These are phyloP conservation scores for Bemisia tabaci DNA, from an alignment of 1,140 invertebrate species.

Conservation along the genomic window DNA sequence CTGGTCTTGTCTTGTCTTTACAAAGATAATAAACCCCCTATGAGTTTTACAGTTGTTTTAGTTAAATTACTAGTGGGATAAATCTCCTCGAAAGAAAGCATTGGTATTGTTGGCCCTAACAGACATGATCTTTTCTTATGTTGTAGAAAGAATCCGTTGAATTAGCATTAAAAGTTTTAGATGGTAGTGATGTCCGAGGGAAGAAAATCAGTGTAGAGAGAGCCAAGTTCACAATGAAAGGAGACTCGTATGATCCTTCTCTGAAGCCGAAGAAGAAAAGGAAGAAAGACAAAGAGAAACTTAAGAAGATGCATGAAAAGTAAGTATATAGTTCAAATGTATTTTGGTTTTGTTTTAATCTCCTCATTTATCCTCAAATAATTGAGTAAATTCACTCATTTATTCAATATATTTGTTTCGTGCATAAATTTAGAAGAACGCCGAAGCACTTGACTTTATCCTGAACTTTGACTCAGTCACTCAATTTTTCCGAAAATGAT, in stretches of 20 bases:
- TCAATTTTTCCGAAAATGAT: no score
- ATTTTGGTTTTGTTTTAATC: slow-evolving; percentile 6
- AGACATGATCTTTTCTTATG: slow-evolving; percentile 15
- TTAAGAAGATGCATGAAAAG: slow-evolving; percentile 90
- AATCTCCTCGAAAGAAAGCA: no score
- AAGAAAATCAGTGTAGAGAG: slow-evolving; percentile 75
- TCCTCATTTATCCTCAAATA: slow-evolving; percentile 4
- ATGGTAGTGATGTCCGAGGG: slow-evolving; percentile 69
- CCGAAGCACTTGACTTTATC: background rate
- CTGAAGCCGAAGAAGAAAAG: slow-evolving; percentile 87
- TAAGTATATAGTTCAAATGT: slow-evolving; percentile 32
- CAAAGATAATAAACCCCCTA: no score
- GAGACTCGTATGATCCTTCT: slow-evolving; percentile 74
- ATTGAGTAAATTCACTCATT: background rate
- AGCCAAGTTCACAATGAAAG: slow-evolving; percentile 92
- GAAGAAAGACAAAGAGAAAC: slow-evolving; percentile 75
- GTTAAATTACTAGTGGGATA: no score
- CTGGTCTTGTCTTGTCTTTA: no score
- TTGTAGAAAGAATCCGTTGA: slow-evolving; percentile 81
- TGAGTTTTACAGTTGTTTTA: no score
- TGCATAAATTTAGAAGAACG: background rate
- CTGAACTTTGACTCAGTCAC: no score
- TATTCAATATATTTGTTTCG: background rate
- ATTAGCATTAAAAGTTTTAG: slow-evolving; percentile 80
- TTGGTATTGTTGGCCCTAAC: background rate